These are phyloP conservation scores for Tetropium fuscum DNA, from an alignment of 2,888 invertebrate species.

Conservation along the genomic window DNA sequence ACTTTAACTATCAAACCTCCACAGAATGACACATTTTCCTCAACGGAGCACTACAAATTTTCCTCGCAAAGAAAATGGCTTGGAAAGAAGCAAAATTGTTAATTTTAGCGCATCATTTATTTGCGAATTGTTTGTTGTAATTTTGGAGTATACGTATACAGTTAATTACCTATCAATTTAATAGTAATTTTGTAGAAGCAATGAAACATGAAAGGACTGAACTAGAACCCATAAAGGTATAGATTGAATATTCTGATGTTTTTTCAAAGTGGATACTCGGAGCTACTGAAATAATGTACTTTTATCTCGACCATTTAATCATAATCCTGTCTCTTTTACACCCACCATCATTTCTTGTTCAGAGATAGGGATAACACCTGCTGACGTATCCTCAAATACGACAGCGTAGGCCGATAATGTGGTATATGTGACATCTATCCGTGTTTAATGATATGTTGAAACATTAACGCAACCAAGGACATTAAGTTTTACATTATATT, in stretches of 20 bases:
- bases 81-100: too few relatives aligned
- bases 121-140: too few relatives aligned
- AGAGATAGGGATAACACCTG: slow-evolving; percentile 12
- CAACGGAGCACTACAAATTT: too few relatives aligned
- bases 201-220: too few relatives aligned
- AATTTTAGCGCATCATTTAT: too few relatives aligned
- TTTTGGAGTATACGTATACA: too few relatives aligned
- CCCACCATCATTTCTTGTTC: not conserved
- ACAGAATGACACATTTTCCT: too few relatives aligned
- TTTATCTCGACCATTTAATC: slow-evolving; percentile 4
- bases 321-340: not conserved
- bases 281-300: slow-evolving; percentile 10
- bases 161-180: too few relatives aligned
- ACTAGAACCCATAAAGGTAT: too few relatives aligned
- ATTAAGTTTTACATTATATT: slow-evolving; percentile 58
- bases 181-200: too few relatives aligned
- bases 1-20: too few relatives aligned
- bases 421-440: slow-evolving; percentile 52
- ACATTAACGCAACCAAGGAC: slow-evolving; percentile 52
- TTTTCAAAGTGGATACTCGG: not conserved
- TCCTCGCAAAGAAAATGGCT: too few relatives aligned
- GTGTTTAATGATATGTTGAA: slow-evolving; percentile 57
- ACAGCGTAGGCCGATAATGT: slow-evolving; percentile 39
- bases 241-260: not conserved
- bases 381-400: slow-evolving; percentile 20